These are phyloP conservation scores for Ericerus pela DNA, from an alignment of 1,140 invertebrate genomes.

Conservation along the genomic window DNA sequence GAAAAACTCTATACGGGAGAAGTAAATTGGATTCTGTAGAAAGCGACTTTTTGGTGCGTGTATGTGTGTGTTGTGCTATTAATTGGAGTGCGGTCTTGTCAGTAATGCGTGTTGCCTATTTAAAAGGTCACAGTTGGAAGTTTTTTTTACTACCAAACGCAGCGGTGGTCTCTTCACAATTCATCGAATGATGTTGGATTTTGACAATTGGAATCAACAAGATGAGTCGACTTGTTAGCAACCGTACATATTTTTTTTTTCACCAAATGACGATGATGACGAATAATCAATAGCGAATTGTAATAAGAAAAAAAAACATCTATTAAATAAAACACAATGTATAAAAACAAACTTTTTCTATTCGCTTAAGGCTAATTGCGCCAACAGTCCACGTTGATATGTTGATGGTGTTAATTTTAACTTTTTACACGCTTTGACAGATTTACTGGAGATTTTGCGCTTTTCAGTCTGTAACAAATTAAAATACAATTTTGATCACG, in stretches of 20 bases:
- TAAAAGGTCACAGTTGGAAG: not conserved
- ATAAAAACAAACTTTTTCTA: no score
- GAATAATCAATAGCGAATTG: no score
- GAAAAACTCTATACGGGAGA: not conserved
- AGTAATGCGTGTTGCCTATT: no score
- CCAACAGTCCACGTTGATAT: not conserved
- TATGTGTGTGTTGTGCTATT: not conserved
- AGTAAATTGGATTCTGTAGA: conserved; percentile 3
- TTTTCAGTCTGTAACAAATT: conserved; percentile 25
- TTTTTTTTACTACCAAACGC: not conserved
- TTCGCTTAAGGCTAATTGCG: not conserved
- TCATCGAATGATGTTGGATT: no score
- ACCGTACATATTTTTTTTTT: no score
- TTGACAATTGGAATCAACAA: no score
- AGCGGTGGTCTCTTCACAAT: conserved; percentile 8
- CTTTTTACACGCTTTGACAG: not conserved
- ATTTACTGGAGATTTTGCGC: conserved; percentile 21
- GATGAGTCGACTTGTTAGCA: no score
- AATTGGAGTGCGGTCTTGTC: not conserved
- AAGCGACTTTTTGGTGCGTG: not conserved
- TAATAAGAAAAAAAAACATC: no score
- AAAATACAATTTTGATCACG: conserved; percentile 8
- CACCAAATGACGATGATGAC: no score
- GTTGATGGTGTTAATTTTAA: conserved; percentile 5
- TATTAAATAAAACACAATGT: no score